Percentiles rank a stretch among this genome's conserved stretches.
Evolutionary conservation across 2,113 vertebrate genomes (phyloP).

Genomic region (Rhea americana): DNA sequence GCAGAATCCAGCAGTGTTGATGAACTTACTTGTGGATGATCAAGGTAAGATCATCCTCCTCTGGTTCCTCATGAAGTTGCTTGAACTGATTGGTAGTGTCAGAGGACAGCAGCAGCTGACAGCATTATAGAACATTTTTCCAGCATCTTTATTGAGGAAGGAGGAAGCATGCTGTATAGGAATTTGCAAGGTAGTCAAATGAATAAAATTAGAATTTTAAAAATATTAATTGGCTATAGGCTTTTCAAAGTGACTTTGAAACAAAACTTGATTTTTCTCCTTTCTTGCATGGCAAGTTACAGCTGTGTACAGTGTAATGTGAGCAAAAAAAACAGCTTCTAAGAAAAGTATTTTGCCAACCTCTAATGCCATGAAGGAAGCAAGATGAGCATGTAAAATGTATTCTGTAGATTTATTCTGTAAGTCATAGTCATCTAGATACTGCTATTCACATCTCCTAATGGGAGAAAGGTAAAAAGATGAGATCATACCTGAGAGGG

Average conservation of each 20-base stretch:
- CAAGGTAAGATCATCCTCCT: not conserved
- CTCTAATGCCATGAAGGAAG: not conserved
- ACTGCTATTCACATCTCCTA: not conserved
- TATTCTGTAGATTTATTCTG: not conserved
- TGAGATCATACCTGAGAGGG: rapidly evolving
- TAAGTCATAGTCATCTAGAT: not conserved
- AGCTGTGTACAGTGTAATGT: not conserved
- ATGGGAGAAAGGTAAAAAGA: not conserved
- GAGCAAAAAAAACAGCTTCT: not conserved
- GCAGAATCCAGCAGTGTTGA: not conserved
- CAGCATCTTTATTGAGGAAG: not conserved
- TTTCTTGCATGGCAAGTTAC: not conserved
- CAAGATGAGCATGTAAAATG: not conserved
- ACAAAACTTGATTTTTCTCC: not conserved
- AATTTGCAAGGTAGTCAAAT: not conserved
- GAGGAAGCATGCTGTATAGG: not conserved
- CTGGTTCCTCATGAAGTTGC: not conserved
- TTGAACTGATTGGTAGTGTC: not conserved
- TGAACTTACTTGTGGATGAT: not conserved
- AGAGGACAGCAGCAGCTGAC: not conserved
- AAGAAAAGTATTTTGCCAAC: not conserved
- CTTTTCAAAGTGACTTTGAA: not conserved
- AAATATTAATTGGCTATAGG: rapidly evolving
- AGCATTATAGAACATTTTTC: not conserved
- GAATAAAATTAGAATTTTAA: not conserved